phyloP scores from a whole-genome alignment of 2,797 vertebrate genomes.

The Podarcis lilfordi region DNA sequence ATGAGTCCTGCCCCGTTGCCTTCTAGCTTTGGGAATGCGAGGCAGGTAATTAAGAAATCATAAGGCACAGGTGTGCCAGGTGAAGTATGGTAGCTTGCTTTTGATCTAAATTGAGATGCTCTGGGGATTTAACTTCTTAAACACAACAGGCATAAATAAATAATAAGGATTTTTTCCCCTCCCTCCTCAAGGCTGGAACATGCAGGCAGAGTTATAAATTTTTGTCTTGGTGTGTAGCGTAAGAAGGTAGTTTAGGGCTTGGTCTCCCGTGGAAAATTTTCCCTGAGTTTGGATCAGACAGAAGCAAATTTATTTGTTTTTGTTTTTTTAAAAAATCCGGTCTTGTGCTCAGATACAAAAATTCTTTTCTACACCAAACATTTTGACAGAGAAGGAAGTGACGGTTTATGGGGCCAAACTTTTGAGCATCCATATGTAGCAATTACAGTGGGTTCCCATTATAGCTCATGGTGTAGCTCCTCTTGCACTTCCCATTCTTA shows the following conservation, averaged over 20 bases:
- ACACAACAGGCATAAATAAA: constrained; percentile 84
- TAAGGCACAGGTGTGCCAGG: constrained; percentile 82
- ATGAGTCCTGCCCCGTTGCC: constrained; percentile 59
- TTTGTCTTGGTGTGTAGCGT: constrained; percentile 63
- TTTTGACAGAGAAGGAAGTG: too few species aligned
- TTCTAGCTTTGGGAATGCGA: constrained; percentile 73
- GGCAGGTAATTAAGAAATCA: constrained; percentile 81
- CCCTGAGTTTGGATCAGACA: constrained; percentile 53
- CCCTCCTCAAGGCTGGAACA: constrained; percentile 70
- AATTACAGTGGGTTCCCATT: too few species aligned
- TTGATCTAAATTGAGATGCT: constrained; percentile 86
- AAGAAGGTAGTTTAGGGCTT: constrained; percentile 56
- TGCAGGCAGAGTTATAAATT: constrained; percentile 70
- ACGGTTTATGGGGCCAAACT: too few species aligned
- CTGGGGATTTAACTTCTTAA: constrained; percentile 84
- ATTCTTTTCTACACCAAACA: too few species aligned
- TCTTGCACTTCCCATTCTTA: too few species aligned
- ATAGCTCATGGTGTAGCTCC: too few species aligned
- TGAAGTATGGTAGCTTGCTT: constrained; percentile 80
- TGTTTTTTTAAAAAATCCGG: too few species aligned
- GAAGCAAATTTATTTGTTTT: neutral
- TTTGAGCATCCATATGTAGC: too few species aligned
- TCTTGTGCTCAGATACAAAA: too few species aligned
- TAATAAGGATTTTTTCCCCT: constrained; percentile 65
- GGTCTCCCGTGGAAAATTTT: constrained; percentile 46